These are phyloP conservation scores for Ditylenchus weischeri DNA, from an alignment of 2,888 invertebrate species.

Conservation along the genomic window DNA sequence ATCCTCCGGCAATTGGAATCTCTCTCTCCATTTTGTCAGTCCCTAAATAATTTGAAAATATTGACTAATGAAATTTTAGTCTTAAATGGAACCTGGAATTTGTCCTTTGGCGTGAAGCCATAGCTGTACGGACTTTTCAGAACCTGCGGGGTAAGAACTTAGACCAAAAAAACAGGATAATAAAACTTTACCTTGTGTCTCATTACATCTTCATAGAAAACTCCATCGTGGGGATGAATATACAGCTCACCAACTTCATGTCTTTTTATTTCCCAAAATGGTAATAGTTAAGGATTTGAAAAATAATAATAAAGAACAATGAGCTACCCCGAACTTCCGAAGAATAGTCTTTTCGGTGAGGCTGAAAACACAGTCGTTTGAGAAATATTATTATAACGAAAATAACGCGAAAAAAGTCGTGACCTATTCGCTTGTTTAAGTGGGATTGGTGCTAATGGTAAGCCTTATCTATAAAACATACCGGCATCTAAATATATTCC, in stretches of 20 bases:
- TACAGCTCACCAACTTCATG: slow-evolving; percentile 54
- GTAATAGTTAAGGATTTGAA: too few relatives aligned
- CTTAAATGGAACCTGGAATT: slow-evolving; percentile 12
- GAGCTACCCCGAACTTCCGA: too few relatives aligned
- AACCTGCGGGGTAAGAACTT: slow-evolving; percentile 30
- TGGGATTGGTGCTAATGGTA: too few relatives aligned
- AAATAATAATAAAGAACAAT: too few relatives aligned
- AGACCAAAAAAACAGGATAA: neutral
- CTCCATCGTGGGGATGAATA: slow-evolving; percentile 48
- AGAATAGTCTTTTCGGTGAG: too few relatives aligned
- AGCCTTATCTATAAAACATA: too few relatives aligned
- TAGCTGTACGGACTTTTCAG: slow-evolving; percentile 51
- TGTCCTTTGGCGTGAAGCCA: slow-evolving; percentile 37
- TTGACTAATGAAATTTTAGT: neutral
- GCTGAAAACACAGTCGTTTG: too few relatives aligned
- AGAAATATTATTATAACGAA: too few relatives aligned
- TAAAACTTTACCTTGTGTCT: slow-evolving; percentile 38
- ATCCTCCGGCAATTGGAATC: slow-evolving; percentile 21
- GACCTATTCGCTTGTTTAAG: too few relatives aligned
- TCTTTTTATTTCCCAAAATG: too few relatives aligned
- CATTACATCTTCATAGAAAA: slow-evolving; percentile 53
- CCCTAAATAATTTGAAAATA: neutral
- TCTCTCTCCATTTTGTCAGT: neutral
- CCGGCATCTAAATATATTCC: too few relatives aligned
- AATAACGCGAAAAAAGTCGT: too few relatives aligned